Percentiles rank a stretch among this genome's conserved stretches.
Conservation (phyloP, 2,113 vertebrate species). For the Orthonyx spaldingii region DNA sequence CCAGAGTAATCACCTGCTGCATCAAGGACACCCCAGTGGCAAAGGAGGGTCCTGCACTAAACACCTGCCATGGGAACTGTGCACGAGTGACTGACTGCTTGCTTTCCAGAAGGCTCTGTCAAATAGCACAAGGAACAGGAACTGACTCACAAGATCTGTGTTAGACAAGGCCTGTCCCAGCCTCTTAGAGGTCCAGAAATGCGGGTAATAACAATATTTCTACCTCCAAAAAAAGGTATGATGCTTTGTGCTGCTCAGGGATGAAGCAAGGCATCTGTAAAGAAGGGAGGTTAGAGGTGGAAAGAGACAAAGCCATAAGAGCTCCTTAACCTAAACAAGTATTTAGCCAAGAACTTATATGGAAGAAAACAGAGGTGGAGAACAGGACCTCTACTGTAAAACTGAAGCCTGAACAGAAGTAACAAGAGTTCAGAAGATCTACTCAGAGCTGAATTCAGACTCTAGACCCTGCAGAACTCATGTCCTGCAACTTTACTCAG, state of each 20-base stretch:
- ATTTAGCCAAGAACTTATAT: background rate
- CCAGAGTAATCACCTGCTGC: background rate
- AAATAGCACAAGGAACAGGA: background rate
- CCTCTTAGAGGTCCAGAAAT: background rate
- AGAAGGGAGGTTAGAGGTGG: background rate
- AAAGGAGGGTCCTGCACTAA: background rate
- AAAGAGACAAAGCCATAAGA: background rate
- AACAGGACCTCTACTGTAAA: background rate
- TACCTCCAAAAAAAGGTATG: rapidly evolving
- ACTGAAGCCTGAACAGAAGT: background rate
- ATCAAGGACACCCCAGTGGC: background rate
- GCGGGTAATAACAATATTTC: background rate
- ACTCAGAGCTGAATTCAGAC: background rate
- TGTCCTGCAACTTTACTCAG: background rate
- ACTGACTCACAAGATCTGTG: background rate
- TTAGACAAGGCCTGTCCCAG: background rate
- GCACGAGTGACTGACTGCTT: rapidly evolving
- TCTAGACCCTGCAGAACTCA: background rate
- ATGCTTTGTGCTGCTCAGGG: background rate
- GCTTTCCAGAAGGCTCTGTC: background rate
- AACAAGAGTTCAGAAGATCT: background rate
- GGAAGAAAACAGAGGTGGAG: background rate
- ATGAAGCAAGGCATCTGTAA: background rate
- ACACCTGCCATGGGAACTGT: background rate
- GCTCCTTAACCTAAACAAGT: background rate